Base-by-base conservation (phyloP, 2,888 invertebrate species). In the Callyntrura guangdongensis region DNA sequence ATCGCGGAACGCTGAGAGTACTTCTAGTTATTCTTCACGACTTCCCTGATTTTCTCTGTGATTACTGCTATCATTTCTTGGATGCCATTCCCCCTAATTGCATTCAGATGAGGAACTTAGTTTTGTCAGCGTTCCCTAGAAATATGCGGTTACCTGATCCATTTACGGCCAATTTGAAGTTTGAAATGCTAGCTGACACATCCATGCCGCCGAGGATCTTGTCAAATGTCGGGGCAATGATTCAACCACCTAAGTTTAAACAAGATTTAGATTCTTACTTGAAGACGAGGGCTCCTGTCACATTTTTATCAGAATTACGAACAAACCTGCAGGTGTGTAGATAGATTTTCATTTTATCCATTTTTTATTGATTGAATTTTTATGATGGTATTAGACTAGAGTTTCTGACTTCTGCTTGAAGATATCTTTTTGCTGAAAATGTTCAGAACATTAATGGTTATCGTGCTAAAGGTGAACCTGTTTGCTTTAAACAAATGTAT, bases 31-130 rank as follows among this genome's bases (percentile, higher is more conserved):
- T 99, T 47, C 96, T 99, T 12, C 99, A 99, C 95, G 99, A 99
- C 95, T 99, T 99, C 95, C 99, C 99, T 0, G 99, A 99, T 95
- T 99, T 99, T 95, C 96, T 99, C 82, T 99, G 99, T 95, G 99
- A 99, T 95, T 99, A 99, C 95, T 99, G 99, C 95, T 99, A 99
- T 95, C 98, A 98, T 69, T 99, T 99, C 95, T 99, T 99, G 95
- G 99, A 99, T 95, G 99, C 98, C 91, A 99, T 99, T 94, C 99
- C 99, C 74, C 98, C 99, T 3, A 99, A 99, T 95, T 99, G 99
- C 95, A 99, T 99, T 94, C 94, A 98, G 95, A 98, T 99, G 98
- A 96, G 99, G 82, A 99, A 99, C 95, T 96, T 99, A 88, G 99
- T 99, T 86, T 96, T 99, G 92, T 99, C 99, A 3, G 99, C 99